These are phyloP conservation scores for Daboia siamensis DNA, from an alignment of 2,113 vertebrate species.

Conservation along the genomic window DNA sequence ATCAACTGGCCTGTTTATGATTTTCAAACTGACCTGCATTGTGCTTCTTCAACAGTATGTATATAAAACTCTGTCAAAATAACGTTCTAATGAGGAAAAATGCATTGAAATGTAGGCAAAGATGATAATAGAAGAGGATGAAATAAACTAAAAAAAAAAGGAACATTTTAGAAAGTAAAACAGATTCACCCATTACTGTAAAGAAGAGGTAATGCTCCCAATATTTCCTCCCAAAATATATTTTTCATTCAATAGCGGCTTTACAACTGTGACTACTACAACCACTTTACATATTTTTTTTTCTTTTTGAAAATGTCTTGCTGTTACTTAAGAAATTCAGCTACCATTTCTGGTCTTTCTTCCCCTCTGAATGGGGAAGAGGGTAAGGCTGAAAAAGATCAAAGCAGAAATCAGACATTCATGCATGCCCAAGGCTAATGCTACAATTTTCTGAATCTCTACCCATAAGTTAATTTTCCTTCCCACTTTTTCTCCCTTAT, in stretches of 20 bases:
- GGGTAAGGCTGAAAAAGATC: not conserved
- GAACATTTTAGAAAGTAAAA: not conserved
- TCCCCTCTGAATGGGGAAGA: not conserved
- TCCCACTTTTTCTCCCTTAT: not conserved
- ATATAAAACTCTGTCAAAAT: not conserved
- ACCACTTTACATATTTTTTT: not conserved
- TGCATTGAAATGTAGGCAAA: not conserved
- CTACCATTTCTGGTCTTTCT: not conserved
- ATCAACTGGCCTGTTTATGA: not conserved
- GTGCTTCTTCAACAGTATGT: not conserved
- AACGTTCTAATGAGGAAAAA: not conserved
- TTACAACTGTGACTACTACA: not conserved
- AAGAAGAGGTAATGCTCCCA: not conserved
- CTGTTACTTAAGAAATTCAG: not conserved
- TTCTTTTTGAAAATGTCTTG: not conserved
- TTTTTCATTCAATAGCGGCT: not conserved
- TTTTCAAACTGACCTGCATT: not conserved
- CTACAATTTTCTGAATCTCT: not conserved
- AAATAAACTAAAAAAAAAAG: not conserved
- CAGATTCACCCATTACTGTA: not conserved
- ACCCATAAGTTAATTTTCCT: not conserved
- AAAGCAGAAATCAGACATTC: not conserved
- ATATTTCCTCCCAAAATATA: not conserved
- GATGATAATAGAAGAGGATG: not conserved
- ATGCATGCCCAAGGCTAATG: not conserved